These are phyloP conservation scores for Megatriorchis doriae DNA, from an alignment of 2,113 vertebrate species.

Conservation along the genomic window DNA sequence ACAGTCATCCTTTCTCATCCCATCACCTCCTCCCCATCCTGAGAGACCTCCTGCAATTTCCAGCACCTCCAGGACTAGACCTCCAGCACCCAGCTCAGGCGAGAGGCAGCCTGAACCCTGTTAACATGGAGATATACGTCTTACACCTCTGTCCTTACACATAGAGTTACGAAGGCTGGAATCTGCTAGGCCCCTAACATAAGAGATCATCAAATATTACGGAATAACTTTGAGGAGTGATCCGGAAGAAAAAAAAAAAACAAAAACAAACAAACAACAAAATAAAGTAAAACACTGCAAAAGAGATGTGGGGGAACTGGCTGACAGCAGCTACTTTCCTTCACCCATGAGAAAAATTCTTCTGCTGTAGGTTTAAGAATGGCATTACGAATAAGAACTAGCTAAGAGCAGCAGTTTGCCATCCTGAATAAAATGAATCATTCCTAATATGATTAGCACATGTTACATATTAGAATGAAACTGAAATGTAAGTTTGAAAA, in stretches of 20 bases:
- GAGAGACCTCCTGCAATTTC: not conserved
- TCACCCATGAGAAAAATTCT: not conserved
- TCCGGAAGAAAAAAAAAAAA: not conserved
- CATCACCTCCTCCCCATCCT: not conserved
- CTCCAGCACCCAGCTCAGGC: not conserved
- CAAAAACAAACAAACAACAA: not conserved
- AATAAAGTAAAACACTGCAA: not conserved
- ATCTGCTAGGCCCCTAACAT: not conserved
- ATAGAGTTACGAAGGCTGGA: not conserved
- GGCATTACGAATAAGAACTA: not conserved
- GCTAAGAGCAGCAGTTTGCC: not conserved
- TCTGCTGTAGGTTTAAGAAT: not conserved
- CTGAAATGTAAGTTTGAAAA: conserved; percentile 44
- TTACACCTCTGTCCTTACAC: not conserved
- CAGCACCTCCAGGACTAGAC: not conserved
- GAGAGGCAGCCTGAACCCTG: not conserved
- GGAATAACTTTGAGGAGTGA: not conserved
- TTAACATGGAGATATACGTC: not conserved
- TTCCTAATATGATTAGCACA: conserved; percentile 26
- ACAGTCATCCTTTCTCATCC: not conserved
- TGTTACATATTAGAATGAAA: not conserved
- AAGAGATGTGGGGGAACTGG: not conserved
- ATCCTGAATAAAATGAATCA: conserved; percentile 27
- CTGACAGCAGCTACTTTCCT: not conserved
- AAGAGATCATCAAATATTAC: not conserved